Base-by-base conservation (phyloP, 2,888 invertebrate genomes). In the Erynnis tages region DNA sequence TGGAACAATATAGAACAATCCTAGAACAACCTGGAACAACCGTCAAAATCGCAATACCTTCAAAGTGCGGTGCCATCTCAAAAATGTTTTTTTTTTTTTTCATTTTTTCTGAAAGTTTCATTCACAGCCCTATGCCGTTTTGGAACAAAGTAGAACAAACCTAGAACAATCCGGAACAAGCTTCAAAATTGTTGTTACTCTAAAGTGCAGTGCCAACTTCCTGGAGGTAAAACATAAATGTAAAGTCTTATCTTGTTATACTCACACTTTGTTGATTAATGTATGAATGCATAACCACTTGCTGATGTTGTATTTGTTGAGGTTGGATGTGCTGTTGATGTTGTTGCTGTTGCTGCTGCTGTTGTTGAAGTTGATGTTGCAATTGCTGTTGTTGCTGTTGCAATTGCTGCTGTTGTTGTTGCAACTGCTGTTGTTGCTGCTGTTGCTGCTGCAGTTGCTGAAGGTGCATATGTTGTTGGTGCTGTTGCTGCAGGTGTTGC, bases 211-310 rank as follows among this genome's bases (percentile, higher is more conserved):
- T n/a, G n/a, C n/a, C n/a, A n/a, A n/a, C n/a, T n/a, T n/a, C 3
- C 6, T 4, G 6, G 3, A 21, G 6, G 6, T 6, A 21, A 21
- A 4, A 21, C 3, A 21, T 21, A 4, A 21, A 21, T 21, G 21
- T 21, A 21, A 27, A 8, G n/a, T n/a, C n/a, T n/a, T n/a, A n/a
- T n/a, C n/a, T n/a, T n/a, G n/a, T n/a, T n/a, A n/a, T 27, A 50
- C 50, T 50, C 7, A 50, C 50, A 44, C 21, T 14, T 21, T 50
- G 50, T 67, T 87, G 86, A 65, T 89, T 87, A 29, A 88, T 83
- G 54, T 88, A 89, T 5, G 85, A 79, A 58, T 88, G 87, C 87
- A 89, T 88, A 27, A 87, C 86, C 60, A 85, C 85, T 72, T 83
- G 83, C 54, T 78, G 79, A 45, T 83, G 82, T 58, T 80, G 71